Evolutionary conservation across 2,797 vertebrate species (phyloP), one percentile per base, ranked within the genome.

Genomic region (Danio jaintianensis): DNA sequence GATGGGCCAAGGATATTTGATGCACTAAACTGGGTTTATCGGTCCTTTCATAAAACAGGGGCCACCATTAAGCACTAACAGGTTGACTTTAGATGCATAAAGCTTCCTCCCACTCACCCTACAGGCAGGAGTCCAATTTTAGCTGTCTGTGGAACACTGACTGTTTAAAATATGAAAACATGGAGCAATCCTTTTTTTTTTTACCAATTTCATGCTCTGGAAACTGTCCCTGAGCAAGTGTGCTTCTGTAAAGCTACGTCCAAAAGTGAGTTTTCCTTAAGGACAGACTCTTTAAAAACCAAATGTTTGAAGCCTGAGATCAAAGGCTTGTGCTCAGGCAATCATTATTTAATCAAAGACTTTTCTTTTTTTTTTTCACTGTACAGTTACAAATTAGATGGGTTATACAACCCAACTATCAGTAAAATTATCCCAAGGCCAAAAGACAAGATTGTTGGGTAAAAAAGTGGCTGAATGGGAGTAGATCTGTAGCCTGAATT

Each of bases 271-370:
- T 47, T 77, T 76, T 78, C 43, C 56, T 77, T 61, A 8, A 66
- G 70, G 47, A 80, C 67, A 63, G 71, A 56, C 15, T 18, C 42
- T 64, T 43, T 82, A 68, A 75, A 43, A 69, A 72, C 71, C 13
- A 70, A 29, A 83, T 74, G 80, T 82, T 85, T 83, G 71, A 85
- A 76, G 78, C 84, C 62, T 50, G 59, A 70, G 81, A 83, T 84
- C 69, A 86, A 84, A 81, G 75, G 4, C 29, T 63, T 68, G 22
- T 61, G n/a, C 29, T 50, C 38, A 22, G 70, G 40, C 9, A 5
- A 80, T 82, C 48, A 68, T 62, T 74, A 71, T 63, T 70, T 52
- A 71, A 63, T 48, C 47, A 52, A 63, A 79, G n/a, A n/a, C n/a
- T n/a, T n/a, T n/a, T n/a, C n/a, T n/a, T n/a, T n/a, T n/a, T 45